phyloP scores from a whole-genome alignment of 2,888 invertebrate genomes.

The Amphimallon solstitiale region DNA sequence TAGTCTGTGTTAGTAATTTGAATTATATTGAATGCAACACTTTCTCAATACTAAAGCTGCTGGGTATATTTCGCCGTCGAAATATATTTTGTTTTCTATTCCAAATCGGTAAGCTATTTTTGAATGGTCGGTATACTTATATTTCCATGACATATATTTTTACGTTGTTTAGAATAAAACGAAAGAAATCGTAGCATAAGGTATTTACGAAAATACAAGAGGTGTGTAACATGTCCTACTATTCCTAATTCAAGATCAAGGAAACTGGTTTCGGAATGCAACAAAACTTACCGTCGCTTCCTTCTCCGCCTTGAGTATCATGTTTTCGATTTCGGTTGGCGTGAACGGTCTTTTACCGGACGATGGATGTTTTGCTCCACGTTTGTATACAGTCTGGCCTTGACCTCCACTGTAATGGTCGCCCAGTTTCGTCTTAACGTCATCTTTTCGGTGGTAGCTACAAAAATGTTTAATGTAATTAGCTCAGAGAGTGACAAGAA shows the following conservation, averaged over 20 bases:
- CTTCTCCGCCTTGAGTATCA: slow-evolving; percentile 68
- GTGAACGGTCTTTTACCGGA: slow-evolving; percentile 53
- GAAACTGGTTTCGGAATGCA: slow-evolving; percentile 26
- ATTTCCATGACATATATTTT: background rate
- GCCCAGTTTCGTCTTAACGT: slow-evolving; percentile 26
- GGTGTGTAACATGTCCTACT: slow-evolving; percentile 23
- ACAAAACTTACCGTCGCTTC: slow-evolving; percentile 68
- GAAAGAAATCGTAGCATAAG: background rate
- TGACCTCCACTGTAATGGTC: slow-evolving; percentile 40
- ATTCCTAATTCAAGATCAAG: slow-evolving; percentile 18
- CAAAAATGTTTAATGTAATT: background rate
- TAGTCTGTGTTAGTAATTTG: no score
- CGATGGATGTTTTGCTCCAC: slow-evolving; percentile 51
- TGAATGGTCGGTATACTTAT: background rate
- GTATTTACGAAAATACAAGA: background rate
- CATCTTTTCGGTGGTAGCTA: slow-evolving; percentile 41
- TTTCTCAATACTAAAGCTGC: no score
- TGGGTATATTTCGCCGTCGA: no score
- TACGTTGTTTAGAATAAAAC: no score
- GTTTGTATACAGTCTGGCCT: slow-evolving; percentile 48
- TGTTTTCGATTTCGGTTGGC: slow-evolving; percentile 64
- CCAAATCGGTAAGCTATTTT: no score
- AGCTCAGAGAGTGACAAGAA: background rate
- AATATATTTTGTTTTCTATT: no score
- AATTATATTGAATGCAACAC: no score